Evolutionary conservation across 2,888 invertebrate species (phyloP).

Genomic region (Ferrisia virgata): DNA sequence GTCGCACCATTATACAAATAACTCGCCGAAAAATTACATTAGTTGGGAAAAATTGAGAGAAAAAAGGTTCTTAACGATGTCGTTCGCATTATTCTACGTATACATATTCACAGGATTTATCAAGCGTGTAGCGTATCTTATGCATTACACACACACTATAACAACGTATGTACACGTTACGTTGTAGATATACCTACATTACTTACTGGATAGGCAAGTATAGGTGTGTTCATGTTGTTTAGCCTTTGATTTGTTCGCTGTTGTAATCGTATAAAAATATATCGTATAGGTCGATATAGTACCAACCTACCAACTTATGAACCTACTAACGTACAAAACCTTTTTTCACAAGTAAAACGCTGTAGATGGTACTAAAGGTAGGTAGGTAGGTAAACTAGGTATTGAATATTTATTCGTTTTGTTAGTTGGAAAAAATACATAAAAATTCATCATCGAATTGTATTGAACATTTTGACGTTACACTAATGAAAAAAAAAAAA

Average conservation of each 20-base stretch:
- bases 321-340: too few species aligned
- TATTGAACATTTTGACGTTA: too few species aligned
- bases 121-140: not conserved
- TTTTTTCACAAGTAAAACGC: too few species aligned
- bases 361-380: too few species aligned
- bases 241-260: not conserved
- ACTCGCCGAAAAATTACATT: slow-evolving; percentile 22
- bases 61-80: slow-evolving; percentile 10
- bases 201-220: not conserved
- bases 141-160: not conserved
- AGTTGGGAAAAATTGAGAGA: not conserved
- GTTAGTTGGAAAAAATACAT: too few species aligned
- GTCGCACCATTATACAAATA: slow-evolving; percentile 23
- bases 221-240: not conserved
- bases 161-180: too few species aligned
- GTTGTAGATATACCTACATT: not conserved
- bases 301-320: too few species aligned
- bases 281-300: not conserved
- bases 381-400: too few species aligned
- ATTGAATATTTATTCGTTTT: too few species aligned
- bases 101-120: not conserved
- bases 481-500: too few species aligned
- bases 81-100: not conserved
- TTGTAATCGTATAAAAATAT: not conserved
- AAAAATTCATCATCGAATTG: too few species aligned